phyloP scores from a whole-genome alignment of 2,113 vertebrate species.

The Oreocharis arfaki region DNA sequence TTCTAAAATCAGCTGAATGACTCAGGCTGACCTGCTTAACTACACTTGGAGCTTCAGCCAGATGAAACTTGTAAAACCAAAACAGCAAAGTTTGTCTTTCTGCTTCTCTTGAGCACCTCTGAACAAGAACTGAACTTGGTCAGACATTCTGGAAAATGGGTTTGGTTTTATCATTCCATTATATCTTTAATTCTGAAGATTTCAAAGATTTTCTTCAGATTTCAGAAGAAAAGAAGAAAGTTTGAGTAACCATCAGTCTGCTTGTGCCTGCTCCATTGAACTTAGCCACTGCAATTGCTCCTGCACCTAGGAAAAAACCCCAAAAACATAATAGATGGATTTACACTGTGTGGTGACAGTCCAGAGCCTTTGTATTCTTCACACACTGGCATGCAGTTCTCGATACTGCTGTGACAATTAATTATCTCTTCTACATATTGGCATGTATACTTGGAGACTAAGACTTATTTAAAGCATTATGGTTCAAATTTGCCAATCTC shows the following conservation, averaged over 20 bases:
- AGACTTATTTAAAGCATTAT: slow-evolving; percentile 16
- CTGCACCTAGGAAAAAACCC: not conserved
- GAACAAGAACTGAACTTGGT: not conserved
- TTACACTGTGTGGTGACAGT: not conserved
- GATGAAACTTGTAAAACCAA: not conserved
- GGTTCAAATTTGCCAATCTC: not conserved
- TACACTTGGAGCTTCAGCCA: not conserved
- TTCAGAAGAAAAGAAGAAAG: not conserved
- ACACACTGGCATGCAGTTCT: not conserved
- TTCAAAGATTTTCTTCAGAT: not conserved
- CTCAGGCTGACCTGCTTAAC: not conserved
- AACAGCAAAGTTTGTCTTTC: not conserved
- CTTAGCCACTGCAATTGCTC: not conserved
- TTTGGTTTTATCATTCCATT: not conserved
- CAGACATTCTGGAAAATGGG: not conserved
- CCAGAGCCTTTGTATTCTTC: not conserved
- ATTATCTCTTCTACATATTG: slow-evolving; percentile 11
- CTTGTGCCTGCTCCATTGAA: not conserved
- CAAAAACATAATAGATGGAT: not conserved
- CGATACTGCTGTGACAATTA: not conserved
- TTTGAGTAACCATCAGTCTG: not conserved
- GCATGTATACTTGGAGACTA: not conserved
- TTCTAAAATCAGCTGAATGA: not conserved
- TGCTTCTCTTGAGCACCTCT: not conserved
- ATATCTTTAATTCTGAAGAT: not conserved